Evolutionary conservation across 2,797 vertebrate genomes (phyloP).

Genomic region (Scomberomorus guttatus): DNA sequence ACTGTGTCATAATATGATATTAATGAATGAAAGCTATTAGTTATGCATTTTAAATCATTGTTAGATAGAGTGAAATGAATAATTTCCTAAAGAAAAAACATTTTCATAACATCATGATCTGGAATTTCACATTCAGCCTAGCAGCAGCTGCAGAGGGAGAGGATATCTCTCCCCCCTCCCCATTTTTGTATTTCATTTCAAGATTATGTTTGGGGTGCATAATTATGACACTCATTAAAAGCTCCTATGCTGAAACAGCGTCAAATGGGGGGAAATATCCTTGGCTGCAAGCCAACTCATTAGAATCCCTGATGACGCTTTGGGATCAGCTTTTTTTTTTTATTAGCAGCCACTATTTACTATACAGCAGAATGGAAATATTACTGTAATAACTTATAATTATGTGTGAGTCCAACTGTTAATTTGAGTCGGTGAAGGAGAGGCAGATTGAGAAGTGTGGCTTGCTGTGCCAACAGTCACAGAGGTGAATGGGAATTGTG

Average conservation of each 20-base stretch:
- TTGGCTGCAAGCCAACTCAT: conserved; percentile 82
- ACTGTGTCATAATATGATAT: conserved; percentile 76
- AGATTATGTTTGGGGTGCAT: conserved; percentile 81
- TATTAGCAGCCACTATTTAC: conserved; percentile 78
- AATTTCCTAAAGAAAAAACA: conserved; percentile 65
- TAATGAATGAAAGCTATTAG: conserved; percentile 79
- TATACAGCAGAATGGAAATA: conserved; percentile 76
- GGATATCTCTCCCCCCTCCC: conserved; percentile 15
- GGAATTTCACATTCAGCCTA: conserved; percentile 66
- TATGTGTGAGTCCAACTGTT: conserved; percentile 75
- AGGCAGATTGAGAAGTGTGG: conserved; percentile 68
- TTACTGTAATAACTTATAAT: conserved; percentile 82
- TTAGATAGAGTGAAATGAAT: conserved; percentile 62
- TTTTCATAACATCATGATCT: conserved; percentile 65
- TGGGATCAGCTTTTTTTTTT: conserved; percentile 70
- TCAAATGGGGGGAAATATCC: conserved; percentile 79
- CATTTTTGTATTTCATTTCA: conserved; percentile 75
- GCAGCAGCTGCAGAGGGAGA: conserved; percentile 64
- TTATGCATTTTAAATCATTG: conserved; percentile 71
- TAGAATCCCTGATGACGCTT: conserved; percentile 78
- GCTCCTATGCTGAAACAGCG: conserved; percentile 73
- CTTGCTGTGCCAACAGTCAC: conserved; percentile 63
- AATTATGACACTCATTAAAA: conserved; percentile 84
- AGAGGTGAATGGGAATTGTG: conserved; percentile 70
- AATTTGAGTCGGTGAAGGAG: conserved; percentile 70